Evolutionary conservation across 2,113 vertebrate species (phyloP).

Genomic region (Ciconia stormi): DNA sequence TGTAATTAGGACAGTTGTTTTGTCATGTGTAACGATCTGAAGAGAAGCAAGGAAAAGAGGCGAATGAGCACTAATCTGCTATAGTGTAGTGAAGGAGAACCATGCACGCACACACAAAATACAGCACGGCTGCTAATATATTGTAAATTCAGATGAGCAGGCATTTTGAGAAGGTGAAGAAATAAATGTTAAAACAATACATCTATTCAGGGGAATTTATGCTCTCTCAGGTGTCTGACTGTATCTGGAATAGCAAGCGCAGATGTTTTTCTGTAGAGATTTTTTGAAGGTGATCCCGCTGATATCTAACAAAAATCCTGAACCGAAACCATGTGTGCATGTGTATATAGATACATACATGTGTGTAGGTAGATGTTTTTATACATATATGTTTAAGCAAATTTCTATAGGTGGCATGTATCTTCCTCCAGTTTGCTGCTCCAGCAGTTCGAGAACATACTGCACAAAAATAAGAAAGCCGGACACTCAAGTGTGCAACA

Average conservation of each 20-base stretch:
- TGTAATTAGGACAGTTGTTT: slow-evolving; percentile 75
- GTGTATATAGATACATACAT: too few species aligned
- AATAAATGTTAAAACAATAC: slow-evolving; percentile 56
- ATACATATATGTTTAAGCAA: neutral
- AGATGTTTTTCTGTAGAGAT: neutral
- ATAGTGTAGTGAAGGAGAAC: slow-evolving; percentile 35
- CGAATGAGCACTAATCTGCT: slow-evolving; percentile 66
- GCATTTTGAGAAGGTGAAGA: slow-evolving; percentile 26
- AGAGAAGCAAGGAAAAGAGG: slow-evolving; percentile 68
- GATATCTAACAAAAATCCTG: neutral
- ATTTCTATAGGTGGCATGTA: neutral
- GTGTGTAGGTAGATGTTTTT: neutral
- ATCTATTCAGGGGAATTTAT: slow-evolving; percentile 25
- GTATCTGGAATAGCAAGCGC: neutral
- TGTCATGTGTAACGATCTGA: slow-evolving; percentile 76
- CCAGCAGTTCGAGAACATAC: neutral
- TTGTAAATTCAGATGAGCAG: slow-evolving; percentile 56
- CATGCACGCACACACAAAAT: neutral
- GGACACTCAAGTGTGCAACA: neutral
- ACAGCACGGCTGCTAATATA: neutral
- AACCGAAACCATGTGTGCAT: neutral
- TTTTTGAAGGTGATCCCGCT: neutral
- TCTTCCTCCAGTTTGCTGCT: neutral
- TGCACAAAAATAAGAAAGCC: neutral
- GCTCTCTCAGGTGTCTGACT: slow-evolving; percentile 26